Evolutionary conservation across 1,140 invertebrate genomes (phyloP), one percentile per base, ranked within the genome.

Genomic region (Archivesica marissinica): DNA sequence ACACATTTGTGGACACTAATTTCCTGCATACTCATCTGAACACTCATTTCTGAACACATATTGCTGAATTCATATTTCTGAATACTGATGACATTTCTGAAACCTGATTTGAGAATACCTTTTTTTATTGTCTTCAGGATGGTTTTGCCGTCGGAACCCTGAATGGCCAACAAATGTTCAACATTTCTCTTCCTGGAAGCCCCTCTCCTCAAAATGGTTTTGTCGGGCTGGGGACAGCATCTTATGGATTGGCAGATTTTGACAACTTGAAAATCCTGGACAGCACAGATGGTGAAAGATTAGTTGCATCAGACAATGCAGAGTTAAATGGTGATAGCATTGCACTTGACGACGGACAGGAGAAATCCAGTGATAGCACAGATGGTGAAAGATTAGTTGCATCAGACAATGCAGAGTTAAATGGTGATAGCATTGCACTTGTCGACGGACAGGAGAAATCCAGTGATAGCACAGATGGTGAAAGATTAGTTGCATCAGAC

Each of bases 171-270:
- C 35, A 23, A 13, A 56, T 90, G 28, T 88, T 92, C 44, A 88
- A 56, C 56, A 76, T 87, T 11, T 72, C 56, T 17, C 38, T 86
- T 4, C 77, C 85, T 9, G 78, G 33, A 13, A 52, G 25, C 4
- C 86, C 85, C 0, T 15, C 64, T 2, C 79, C 79, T 15, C 66
- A 74, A 23, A 86, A 87, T 70, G 91, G 91, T 33, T 92, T 91
- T 88, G 90, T 86, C 41, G 90, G 86, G 17, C 38, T 92, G n/a
- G 91, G 91, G 35, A 90, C 90, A 13, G 84, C 86, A 25, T 78
- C 66, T 33, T 92, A 88, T 77, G 92, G 92, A 13, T 68, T 91
- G 38, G 90, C 91, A 6, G 88, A 92, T 59, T 92, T 91, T 89
- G 90, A 91, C 23, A 91, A 91, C 68, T 54, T 91, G 3, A 64